phyloP scores from a whole-genome alignment of 2,113 vertebrate genomes.

The Leucosticte australis region DNA sequence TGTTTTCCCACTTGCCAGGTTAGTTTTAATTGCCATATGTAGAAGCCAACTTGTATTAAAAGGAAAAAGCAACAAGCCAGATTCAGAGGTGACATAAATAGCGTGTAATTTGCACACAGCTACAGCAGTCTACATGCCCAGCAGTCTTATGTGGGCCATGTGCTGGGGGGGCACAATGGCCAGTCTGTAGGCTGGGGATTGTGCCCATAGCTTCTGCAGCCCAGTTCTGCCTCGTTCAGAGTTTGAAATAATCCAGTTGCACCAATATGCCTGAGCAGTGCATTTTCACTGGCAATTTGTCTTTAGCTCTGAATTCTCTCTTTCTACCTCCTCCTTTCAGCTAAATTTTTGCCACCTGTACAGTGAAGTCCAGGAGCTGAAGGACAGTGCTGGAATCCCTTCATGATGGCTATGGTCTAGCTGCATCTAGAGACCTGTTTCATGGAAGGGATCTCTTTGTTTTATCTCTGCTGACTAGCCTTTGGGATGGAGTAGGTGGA shows the following conservation, averaged over 20 bases:
- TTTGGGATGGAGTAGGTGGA: background rate
- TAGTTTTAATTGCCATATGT: conserved; percentile 55
- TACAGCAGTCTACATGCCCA: background rate
- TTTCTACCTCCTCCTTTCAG: background rate
- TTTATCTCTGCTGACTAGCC: background rate
- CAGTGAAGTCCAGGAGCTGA: background rate
- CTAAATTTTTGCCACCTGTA: background rate
- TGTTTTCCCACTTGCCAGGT: conserved; percentile 45
- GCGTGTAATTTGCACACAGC: background rate
- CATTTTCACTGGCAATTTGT: background rate
- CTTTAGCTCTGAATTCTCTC: background rate
- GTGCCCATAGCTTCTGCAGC: background rate
- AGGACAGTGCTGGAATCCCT: background rate
- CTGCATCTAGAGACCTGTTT: background rate
- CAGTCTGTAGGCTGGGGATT: background rate
- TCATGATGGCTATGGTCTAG: background rate
- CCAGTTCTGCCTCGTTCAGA: background rate
- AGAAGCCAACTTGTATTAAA: conserved; percentile 33
- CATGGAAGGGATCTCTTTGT: background rate
- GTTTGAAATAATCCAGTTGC: background rate
- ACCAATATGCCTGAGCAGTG: background rate
- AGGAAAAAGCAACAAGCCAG: conserved; percentile 1
- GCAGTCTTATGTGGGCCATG: background rate
- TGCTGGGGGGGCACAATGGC: background rate
- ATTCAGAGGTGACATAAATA: conserved; percentile 1